Percentiles rank a stretch among this genome's conserved stretches.
Evolutionary conservation across 2,888 invertebrate species (phyloP).

Genomic region (Scelioninae gen. 1): DNA sequence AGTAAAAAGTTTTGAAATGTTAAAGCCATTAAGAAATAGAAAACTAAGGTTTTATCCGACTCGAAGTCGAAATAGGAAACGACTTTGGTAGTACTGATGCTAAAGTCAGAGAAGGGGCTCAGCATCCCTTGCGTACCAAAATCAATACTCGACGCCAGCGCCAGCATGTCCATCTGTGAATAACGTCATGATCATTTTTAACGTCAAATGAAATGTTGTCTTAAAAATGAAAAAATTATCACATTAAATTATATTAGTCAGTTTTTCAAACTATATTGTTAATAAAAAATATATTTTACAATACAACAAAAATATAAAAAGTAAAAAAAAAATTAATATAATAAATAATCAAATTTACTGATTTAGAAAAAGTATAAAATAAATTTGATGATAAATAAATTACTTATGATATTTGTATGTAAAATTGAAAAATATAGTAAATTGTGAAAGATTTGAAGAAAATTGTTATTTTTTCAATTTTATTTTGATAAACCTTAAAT

Average conservation of each 20-base stretch:
- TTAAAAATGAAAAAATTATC: background rate
- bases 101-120: slow-evolving; percentile 57
- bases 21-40: slow-evolving; percentile 57
- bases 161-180: slow-evolving; percentile 70
- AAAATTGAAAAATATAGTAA: too few relatives aligned
- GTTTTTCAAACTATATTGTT: too few relatives aligned
- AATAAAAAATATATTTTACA: too few relatives aligned
- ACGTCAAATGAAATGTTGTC: slow-evolving; percentile 17
- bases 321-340: too few relatives aligned
- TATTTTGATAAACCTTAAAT: too few relatives aligned
- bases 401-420: too few relatives aligned
- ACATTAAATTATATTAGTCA: background rate
- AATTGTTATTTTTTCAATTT: too few relatives aligned
- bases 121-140: slow-evolving; percentile 76
- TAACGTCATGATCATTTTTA: slow-evolving; percentile 45
- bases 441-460: too few relatives aligned
- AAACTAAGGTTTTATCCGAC: slow-evolving; percentile 26
- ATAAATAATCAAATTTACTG: too few relatives aligned
- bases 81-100: slow-evolving; percentile 57
- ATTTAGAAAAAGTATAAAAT: too few relatives aligned
- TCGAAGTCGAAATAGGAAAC: slow-evolving; percentile 54
- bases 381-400: too few relatives aligned
- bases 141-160: slow-evolving; percentile 79
- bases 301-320: too few relatives aligned
- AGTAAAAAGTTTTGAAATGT: slow-evolving; percentile 25